Evolutionary conservation across 2,797 vertebrate genomes (phyloP), one percentile per base, ranked within the genome.

Genomic region (Channallabes apus): DNA sequence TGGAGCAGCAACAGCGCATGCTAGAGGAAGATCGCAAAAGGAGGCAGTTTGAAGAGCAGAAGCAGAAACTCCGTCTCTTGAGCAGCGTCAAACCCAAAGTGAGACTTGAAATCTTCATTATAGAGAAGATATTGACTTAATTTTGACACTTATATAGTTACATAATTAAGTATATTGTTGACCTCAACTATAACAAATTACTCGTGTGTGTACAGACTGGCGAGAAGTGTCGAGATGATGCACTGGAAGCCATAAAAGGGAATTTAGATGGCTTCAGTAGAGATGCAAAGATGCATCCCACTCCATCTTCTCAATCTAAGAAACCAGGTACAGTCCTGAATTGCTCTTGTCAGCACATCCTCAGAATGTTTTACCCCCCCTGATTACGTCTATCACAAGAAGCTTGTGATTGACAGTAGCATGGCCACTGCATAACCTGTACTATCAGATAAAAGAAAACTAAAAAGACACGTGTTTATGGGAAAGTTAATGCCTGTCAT

Each of bases 61-160:
- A 99, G 85, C 98, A 99, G 90, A 99, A 99, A 91, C 94, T 99
- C 84, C 96, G 97, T 73, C 95, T 99, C 61, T 92, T 99, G 85
- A 99, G 98, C 92, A 99, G 97, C 82, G 97, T 99, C 90, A 99
- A 99, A 91, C 97, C 97, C 38, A 99, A 99, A 96, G 98, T 99
- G 91, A 93, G 90, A 69, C 1, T 68, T 67, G 82, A 59, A 17
- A 15, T 27, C 41, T 32, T 58, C 29, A 54, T 9, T 68, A 5
- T 71, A 32, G n/a, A 64, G n/a, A 46, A 83, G n/a, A 61, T 8
- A n/a, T 18, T 14, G 15, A 12, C 18, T 12, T 78, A 61, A 38
- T 78, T 38, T 35, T 61, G 56, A 78, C 29, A 14, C 11, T 5
- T 51, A 51, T 51, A 51, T 51, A 51, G 12, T 27, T 15, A 17